These are phyloP conservation scores for Vireo altiloquus DNA, from an alignment of 2,113 vertebrate species.

Conservation along the genomic window DNA sequence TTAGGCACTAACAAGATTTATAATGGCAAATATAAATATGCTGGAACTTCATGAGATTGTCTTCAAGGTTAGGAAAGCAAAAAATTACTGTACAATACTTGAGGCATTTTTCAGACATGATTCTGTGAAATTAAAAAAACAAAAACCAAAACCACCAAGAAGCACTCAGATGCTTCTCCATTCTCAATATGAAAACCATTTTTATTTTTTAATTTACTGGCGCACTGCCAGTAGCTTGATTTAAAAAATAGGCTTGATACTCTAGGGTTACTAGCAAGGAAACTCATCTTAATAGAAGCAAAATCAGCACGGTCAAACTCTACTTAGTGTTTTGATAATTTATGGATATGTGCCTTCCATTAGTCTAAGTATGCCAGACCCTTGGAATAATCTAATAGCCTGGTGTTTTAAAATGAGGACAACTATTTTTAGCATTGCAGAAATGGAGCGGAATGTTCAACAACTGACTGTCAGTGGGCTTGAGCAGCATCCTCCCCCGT, in stretches of 20 bases:
- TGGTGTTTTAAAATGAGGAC: conserved; percentile 41
- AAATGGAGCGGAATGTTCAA: conserved; percentile 58
- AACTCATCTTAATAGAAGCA: conserved; percentile 10
- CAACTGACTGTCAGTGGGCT: background rate
- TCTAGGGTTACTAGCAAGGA: background rate
- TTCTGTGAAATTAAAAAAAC: background rate
- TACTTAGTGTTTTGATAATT: conserved; percentile 53
- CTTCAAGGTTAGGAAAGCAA: conserved; percentile 2
- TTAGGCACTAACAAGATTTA: background rate
- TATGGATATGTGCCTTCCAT: conserved; percentile 34
- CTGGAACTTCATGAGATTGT: background rate
- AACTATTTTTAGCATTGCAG: conserved; percentile 57
- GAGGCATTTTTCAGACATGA: background rate
- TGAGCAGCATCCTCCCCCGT: background rate
- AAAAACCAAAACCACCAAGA: background rate
- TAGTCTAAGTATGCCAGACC: conserved; percentile 4
- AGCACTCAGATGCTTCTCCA: background rate
- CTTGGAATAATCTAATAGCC: conserved; percentile 44
- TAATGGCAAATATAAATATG: background rate
- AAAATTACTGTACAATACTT: background rate
- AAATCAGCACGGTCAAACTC: background rate
- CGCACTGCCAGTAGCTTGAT: background rate
- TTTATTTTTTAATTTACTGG: background rate
- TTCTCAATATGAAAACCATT: background rate
- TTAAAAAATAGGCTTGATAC: background rate